These are phyloP conservation scores for Sitta carolinensis DNA, from an alignment of 2,797 vertebrate genomes.

Conservation along the genomic window DNA sequence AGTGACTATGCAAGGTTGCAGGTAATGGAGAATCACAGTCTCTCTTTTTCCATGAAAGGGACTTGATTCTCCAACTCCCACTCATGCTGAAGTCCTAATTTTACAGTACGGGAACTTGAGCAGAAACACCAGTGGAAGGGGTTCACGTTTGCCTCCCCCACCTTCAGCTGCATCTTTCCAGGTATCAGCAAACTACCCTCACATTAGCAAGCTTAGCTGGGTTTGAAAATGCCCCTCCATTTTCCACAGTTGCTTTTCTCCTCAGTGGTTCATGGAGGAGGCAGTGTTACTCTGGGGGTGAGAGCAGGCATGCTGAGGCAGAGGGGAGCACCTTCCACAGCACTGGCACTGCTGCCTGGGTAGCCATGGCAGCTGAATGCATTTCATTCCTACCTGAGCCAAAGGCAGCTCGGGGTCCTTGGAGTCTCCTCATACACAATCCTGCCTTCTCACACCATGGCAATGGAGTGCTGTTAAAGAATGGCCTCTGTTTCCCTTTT, in stretches of 20 bases:
- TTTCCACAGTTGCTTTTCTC: constrained; percentile 1
- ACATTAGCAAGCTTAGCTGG: not conserved
- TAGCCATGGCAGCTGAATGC: rapidly evolving
- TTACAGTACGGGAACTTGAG: not conserved
- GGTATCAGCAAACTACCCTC: not conserved
- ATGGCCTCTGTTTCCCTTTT: not conserved
- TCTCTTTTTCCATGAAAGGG: constrained; percentile 28
- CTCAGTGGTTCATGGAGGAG: not conserved
- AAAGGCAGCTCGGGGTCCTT: not conserved
- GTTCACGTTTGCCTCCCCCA: not conserved
- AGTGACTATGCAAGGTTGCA: constrained; percentile 1
- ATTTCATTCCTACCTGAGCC: not conserved
- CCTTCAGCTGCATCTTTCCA: constrained; percentile 11
- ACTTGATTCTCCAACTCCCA: constrained; percentile 13
- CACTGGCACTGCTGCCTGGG: not conserved
- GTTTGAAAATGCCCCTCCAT: not conserved
- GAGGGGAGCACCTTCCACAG: not conserved
- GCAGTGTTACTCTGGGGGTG: rapidly evolving
- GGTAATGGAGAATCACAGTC: constrained; percentile 24
- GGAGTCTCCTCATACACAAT: rapidly evolving
- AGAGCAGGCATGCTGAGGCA: not conserved
- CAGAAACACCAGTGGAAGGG: not conserved
- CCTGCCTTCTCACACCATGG: not conserved
- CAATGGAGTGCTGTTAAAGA: not conserved
- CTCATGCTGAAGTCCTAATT: constrained; percentile 39